Percentiles rank a stretch among this genome's conserved stretches.
These are phyloP conservation scores for Idris sp. DNA, from an alignment of 1,140 invertebrate genomes.

Conservation along the genomic window DNA sequence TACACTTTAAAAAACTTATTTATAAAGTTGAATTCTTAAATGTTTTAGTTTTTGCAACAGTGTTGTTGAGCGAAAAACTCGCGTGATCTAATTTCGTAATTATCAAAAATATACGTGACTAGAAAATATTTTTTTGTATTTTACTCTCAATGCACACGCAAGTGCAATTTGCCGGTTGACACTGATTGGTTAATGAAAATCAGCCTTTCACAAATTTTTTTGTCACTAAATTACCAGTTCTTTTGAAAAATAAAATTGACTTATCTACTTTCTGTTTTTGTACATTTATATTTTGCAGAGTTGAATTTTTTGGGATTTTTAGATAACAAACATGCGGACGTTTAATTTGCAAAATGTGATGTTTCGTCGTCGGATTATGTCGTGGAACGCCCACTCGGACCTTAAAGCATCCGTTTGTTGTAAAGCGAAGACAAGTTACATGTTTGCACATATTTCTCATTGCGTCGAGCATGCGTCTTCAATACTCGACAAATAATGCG, in stretches of 20 bases:
- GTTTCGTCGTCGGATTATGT: conserved; percentile 45
- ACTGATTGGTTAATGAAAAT: conserved; percentile 34
- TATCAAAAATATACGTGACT: conserved; percentile 29
- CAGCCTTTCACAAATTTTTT: conserved; percentile 29
- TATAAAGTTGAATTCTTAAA: too few species aligned
- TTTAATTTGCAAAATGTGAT: conserved; percentile 45
- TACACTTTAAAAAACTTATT: too few species aligned
- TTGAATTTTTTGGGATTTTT: too few species aligned
- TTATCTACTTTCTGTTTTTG: too few species aligned
- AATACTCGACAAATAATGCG: conserved; percentile 53
- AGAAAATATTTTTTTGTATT: conserved; percentile 25
- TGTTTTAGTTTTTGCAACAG: too few species aligned
- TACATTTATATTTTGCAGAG: too few species aligned
- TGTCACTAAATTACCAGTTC: conserved; percentile 30
- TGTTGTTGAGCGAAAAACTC: conserved; percentile 22
- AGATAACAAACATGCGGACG: conserved; percentile 10
- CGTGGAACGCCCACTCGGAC: conserved; percentile 40
- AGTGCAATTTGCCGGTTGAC: conserved; percentile 37
- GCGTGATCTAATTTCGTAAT: conserved; percentile 47
- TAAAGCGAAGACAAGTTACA: conserved; percentile 53
- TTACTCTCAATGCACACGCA: conserved; percentile 33
- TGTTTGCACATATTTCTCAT: conserved; percentile 52
- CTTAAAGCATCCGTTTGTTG: conserved; percentile 53
- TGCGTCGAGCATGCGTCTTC: conserved; percentile 47
- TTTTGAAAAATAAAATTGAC: too few species aligned